A percentile compares a stretch with the other conserved stretches of the same genome.
phyloP scores from a whole-genome alignment of 2,113 vertebrate genomes.

The Pogonocichla stellata region DNA sequence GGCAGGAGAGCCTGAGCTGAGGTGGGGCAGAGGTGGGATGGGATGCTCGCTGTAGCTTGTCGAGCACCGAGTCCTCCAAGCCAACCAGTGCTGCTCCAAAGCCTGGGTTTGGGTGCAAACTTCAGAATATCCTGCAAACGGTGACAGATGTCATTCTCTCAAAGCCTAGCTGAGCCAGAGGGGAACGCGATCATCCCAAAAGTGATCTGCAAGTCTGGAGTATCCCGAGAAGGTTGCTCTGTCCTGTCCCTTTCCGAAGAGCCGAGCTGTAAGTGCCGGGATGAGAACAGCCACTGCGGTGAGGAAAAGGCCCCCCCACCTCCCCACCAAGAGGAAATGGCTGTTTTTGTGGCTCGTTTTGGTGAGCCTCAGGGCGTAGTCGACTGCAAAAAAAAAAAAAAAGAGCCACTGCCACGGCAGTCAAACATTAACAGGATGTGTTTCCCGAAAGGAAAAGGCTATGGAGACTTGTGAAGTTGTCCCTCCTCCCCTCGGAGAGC shows the following conservation, averaged over 20 bases:
- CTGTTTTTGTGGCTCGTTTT: constrained; percentile 80
- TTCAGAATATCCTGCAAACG: background rate
- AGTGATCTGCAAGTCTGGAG: background rate
- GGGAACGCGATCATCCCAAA: background rate
- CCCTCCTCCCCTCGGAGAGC: constrained; percentile 41
- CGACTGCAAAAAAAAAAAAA: constrained; percentile 79
- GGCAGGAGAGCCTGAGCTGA: background rate
- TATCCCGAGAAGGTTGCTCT: background rate
- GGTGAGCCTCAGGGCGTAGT: constrained; percentile 78
- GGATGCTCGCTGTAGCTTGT: background rate
- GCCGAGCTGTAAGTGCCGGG: background rate
- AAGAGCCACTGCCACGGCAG: constrained; percentile 72
- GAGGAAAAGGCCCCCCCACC: constrained; percentile 61
- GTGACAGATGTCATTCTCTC: background rate
- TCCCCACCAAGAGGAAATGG: constrained; percentile 75
- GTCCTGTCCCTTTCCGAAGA: background rate
- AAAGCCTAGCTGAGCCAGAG: background rate
- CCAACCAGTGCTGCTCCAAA: background rate
- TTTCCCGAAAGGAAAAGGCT: constrained; percentile 94
- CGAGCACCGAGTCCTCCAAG: accelerated
- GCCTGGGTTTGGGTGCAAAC: background rate
- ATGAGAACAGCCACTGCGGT: constrained; percentile 41
- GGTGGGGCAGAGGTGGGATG: background rate
- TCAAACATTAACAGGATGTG: constrained; percentile 92
- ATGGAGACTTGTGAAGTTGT: constrained; percentile 73